These are phyloP conservation scores for Eurytoma adleriae DNA, from an alignment of 2,888 invertebrate genomes.

Conservation along the genomic window DNA sequence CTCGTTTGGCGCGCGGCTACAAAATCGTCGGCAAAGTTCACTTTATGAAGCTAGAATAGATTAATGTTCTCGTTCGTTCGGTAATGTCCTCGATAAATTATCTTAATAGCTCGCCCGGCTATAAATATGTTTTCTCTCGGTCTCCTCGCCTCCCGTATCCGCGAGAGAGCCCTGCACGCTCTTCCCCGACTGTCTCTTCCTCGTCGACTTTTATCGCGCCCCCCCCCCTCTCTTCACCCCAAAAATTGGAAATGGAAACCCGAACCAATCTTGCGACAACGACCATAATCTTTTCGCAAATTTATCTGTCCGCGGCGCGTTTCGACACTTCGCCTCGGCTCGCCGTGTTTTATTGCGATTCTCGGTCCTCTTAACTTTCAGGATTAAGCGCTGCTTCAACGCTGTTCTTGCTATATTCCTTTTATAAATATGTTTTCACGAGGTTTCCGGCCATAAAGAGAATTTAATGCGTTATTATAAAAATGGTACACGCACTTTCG, in stretches of 20 bases:
- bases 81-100: slow-evolving; percentile 75
- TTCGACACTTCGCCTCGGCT: slow-evolving; percentile 53
- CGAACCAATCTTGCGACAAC: slow-evolving; percentile 53
- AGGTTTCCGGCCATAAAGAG: background rate
- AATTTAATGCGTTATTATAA: too few relatives aligned
- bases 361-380: slow-evolving; percentile 22
- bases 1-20: slow-evolving; percentile 74
- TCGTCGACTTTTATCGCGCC: slow-evolving; percentile 45
- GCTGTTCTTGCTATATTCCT: background rate
- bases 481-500: too few relatives aligned
- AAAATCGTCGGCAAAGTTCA: slow-evolving; percentile 75
- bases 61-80: slow-evolving; percentile 75
- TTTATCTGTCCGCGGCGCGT: slow-evolving; percentile 44
- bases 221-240: slow-evolving; percentile 35
- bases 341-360: slow-evolving; percentile 33
- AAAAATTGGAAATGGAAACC: slow-evolving; percentile 56
- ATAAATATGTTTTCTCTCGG: slow-evolving; percentile 74
- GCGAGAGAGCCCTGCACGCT: slow-evolving; percentile 25
- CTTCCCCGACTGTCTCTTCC: slow-evolving; percentile 27
- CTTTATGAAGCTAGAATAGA: slow-evolving; percentile 76
- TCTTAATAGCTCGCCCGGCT: slow-evolving; percentile 73
- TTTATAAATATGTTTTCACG: slow-evolving; percentile 31
- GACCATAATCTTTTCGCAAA: slow-evolving; percentile 46
- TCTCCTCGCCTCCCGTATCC: slow-evolving; percentile 54
- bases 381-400: slow-evolving; percentile 29